These are phyloP conservation scores for Bombus waltoni DNA, from an alignment of 1,140 invertebrate genomes.

Conservation along the genomic window DNA sequence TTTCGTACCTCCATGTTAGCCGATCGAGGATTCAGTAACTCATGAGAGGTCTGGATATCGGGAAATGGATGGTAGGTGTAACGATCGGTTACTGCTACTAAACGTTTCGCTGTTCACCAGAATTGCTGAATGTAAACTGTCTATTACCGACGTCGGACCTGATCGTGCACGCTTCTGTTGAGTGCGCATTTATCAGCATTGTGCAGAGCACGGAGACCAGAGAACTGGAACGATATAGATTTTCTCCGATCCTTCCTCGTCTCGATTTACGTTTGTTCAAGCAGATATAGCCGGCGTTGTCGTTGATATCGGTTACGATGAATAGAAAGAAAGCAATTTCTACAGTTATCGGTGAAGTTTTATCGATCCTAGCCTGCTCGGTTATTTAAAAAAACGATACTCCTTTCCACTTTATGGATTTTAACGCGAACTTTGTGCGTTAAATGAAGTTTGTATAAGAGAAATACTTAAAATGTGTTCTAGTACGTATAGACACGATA, in stretches of 20 bases:
- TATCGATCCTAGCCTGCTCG: neutral
- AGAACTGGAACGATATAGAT: slow-evolving; percentile 19
- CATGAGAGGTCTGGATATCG: slow-evolving; percentile 51
- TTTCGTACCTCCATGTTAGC: slow-evolving; percentile 26
- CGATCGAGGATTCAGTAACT: slow-evolving; percentile 58
- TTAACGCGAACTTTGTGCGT: neutral
- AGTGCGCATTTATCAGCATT: slow-evolving; percentile 54
- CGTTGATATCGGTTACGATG: neutral
- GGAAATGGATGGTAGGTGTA: slow-evolving; percentile 56
- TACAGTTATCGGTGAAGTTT: neutral
- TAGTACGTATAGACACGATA: neutral
- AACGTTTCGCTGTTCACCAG: slow-evolving; percentile 59
- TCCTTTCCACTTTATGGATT: neutral
- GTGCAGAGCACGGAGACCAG: slow-evolving; percentile 36
- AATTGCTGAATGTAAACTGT: slow-evolving; percentile 68
- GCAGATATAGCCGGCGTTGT: slow-evolving; percentile 17
- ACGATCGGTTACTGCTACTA: slow-evolving; percentile 61
- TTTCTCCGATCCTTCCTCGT: slow-evolving; percentile 3
- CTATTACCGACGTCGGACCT: slow-evolving; percentile 51
- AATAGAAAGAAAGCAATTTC: neutral
- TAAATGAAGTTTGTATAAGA: slow-evolving; percentile 29
- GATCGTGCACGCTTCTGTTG: slow-evolving; percentile 48
- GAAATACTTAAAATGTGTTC: slow-evolving; percentile 17
- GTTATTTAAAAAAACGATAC: neutral
- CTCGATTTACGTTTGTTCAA: neutral